Evolutionary conservation across 1,140 invertebrate species (phyloP), one percentile per base, ranked within the genome.

Genomic region (Bombus balteatus): DNA sequence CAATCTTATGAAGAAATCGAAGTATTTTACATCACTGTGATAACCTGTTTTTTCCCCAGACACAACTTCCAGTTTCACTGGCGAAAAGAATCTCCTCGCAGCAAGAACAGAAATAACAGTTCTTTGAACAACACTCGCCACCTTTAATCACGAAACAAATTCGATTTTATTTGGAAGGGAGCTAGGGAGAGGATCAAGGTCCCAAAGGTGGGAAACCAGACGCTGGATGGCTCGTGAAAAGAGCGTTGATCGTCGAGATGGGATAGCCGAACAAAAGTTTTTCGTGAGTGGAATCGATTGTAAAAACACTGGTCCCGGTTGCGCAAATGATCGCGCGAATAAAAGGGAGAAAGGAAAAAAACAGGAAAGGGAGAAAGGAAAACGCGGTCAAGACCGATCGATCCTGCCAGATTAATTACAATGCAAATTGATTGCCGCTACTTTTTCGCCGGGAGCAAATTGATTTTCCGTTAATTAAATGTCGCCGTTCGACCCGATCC

Each of bases 391-490:
- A 78, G 47, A 81, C 73, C 83, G 78, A 85, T 81, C 78, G 65
- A 22, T 18, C 3, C 28, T 34, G 53, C 0, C 32, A 71, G 70
- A 85, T 85, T 85, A 85, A 85, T 85, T 81, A 85, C 83, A 81
- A 85, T 85, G 83, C 83, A 81, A 81, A 85, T 85, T 85, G 77
- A 85, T 80, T 47, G 76, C 76, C 13, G 66, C 68, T 65, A 74
- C 78, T 25, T 85, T 72, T 76, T 13, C 65, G 3, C 25, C 73
- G 39, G 4, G 32, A 22, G 57, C 57, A 85, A 85, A 85, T 85
- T 81, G 83, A 85, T 85, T 85, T 85, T 68, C 83, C 83, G 78
- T 85, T 81, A 81, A 85, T 85, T 85, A 85, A 85, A 85, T 85
- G 77, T 85, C 83, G 70, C 78, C 78, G 57, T 74, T 85, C 83